Conservation (phyloP, 2,797 vertebrate genomes). For the Lemur catta region DNA sequence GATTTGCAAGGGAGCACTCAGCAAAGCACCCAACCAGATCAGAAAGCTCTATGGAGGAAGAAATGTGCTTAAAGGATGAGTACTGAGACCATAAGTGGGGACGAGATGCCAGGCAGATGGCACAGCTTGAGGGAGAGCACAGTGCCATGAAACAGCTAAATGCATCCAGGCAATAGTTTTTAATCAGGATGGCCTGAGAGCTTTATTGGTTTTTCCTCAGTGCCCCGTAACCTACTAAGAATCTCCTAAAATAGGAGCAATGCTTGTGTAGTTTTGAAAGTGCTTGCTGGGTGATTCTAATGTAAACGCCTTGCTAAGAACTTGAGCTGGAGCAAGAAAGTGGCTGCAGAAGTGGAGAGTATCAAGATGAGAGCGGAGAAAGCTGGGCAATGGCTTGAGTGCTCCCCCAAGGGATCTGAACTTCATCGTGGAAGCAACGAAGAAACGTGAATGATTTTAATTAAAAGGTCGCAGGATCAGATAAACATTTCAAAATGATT, state of each 20-base stretch:
- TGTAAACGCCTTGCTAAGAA: neutral
- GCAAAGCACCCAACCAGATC: neutral
- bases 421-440: neutral
- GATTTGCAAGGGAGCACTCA: neutral
- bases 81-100: neutral
- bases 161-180: neutral
- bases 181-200: neutral
- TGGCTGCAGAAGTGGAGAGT: neutral
- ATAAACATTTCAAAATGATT: neutral
- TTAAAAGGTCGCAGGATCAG: neutral
- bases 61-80: neutral
- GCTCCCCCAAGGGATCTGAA: neutral
- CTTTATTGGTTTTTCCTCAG: neutral
- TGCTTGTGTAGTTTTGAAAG: neutral
- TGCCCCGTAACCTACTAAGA: neutral
- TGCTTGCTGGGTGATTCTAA: neutral
- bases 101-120: neutral
- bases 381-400: neutral
- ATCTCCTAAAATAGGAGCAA: neutral
- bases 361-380: neutral
- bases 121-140: neutral
- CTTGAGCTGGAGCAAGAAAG: neutral
- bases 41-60: neutral
- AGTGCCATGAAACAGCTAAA: too few relatives aligned
- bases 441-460: neutral